These are phyloP conservation scores for Ammodytes marinus DNA, from an alignment of 2,113 vertebrate genomes.

Conservation along the genomic window DNA sequence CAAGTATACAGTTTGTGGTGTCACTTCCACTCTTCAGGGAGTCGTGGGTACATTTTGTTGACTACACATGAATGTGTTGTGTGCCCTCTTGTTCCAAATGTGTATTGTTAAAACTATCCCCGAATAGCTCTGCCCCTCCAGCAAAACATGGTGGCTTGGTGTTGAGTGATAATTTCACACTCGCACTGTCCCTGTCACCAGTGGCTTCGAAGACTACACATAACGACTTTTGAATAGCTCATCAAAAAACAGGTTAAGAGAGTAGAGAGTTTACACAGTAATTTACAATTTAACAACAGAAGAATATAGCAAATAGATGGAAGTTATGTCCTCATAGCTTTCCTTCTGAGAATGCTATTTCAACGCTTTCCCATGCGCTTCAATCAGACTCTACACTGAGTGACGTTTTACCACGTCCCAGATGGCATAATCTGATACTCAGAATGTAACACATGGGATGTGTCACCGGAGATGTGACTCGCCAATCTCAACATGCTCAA, in stretches of 20 bases:
- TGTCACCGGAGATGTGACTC: constrained; percentile 62
- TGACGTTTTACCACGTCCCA: constrained; percentile 48
- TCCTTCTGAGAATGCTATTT: constrained; percentile 1
- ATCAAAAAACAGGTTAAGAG: not conserved
- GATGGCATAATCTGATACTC: constrained; percentile 62
- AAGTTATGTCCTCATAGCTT: not conserved
- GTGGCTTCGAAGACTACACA: not conserved
- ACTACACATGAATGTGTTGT: not conserved
- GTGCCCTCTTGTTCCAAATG: not conserved
- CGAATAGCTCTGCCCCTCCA: not conserved
- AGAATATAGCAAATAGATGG: not conserved
- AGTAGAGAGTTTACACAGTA: constrained; percentile 22
- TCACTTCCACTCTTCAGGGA: not conserved
- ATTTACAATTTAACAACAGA: constrained; percentile 22
- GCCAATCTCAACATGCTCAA: constrained; percentile 42
- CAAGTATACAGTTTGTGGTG: not conserved
- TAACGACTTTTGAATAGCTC: constrained; percentile 13
- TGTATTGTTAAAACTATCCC: not conserved
- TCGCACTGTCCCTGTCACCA: not conserved
- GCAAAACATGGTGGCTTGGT: not conserved
- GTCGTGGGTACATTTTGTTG: not conserved
- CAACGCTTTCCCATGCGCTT: constrained; percentile 15
- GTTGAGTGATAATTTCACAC: not conserved
- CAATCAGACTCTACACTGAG: constrained; percentile 25
- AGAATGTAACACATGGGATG: constrained; percentile 44